Evolutionary conservation across 2,888 invertebrate genomes (phyloP).

Genomic region (Conus canariensis): DNA sequence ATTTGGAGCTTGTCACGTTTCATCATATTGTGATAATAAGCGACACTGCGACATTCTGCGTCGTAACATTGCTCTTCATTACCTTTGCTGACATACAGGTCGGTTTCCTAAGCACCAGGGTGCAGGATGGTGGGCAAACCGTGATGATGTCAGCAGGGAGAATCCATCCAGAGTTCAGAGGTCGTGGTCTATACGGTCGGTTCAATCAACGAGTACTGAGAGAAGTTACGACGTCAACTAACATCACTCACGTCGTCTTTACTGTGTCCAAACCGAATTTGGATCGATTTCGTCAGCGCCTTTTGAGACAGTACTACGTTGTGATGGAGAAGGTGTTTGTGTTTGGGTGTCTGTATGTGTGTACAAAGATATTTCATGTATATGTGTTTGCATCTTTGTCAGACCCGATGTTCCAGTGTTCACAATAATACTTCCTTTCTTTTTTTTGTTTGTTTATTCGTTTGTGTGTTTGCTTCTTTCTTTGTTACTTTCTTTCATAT

Average conservation of each 20-base stretch:
- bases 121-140: not conserved
- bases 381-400: too few species aligned
- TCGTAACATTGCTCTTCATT: too few species aligned
- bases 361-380: not conserved
- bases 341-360: not conserved
- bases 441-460: too few species aligned
- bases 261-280: not conserved
- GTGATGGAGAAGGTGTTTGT: not conserved
- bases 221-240: not conserved
- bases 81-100: not conserved
- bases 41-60: too few species aligned
- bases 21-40: too few species aligned
- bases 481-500: too few species aligned
- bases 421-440: too few species aligned
- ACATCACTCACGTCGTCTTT: not conserved
- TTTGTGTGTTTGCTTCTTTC: too few species aligned
- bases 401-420: too few species aligned
- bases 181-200: not conserved
- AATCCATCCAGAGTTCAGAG: not conserved
- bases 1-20: too few species aligned
- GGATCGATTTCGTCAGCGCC: not conserved
- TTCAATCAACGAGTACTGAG: not conserved
- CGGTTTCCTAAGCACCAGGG: not conserved
- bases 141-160: not conserved
- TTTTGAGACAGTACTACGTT: not conserved